Base-by-base conservation (phyloP, 1,140 invertebrate species). In the Saccostrea cuccullata region DNA sequence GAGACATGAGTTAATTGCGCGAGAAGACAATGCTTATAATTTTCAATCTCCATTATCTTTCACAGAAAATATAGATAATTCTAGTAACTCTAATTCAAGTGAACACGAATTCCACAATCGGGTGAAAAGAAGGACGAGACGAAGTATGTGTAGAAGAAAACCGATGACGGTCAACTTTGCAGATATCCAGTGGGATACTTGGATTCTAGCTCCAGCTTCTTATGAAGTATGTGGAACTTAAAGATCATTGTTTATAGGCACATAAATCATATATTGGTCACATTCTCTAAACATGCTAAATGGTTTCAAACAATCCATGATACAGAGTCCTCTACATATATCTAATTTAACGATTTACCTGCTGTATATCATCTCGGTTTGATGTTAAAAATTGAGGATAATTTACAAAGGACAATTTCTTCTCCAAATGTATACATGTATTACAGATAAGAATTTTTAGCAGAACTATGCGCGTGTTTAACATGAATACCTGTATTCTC, bases 151-250 rank as follows among this genome's bases (percentile, higher is more conserved):
- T 95, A 96, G 97, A 82, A 96, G 98, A 87, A 97, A 98, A 91
- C 96, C 97, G 64, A 96, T 99, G 87, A 98, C 98, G 94, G 98
- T 99, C 15, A 97, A 99, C 95, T 99, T 99, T 94, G 96, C 95
- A 4, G 98, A 99, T 91, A 98, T 99, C 36, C 98, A 98, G 55
- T 99, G 98, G 98, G 97, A 98, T 92, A 98, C 99, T 95, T 99
- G 98, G 98, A 99, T 99, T 92, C 98, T 99, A 17, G 98, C 98
- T 8, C 99, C 99, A 6, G 96, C 97, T 5, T 98, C 98, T 47
- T 99, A 99, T 95, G 97, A 99, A 90, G 93, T 94, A 88, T 88
- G 90, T 20, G 64, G n/a, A n/a, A n/a, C n/a, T 47, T 47, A 47
- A 47, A 47, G 2, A 2, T 47, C 5, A 47, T 47, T 9, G 47